phyloP scores from a whole-genome alignment of 1,140 invertebrate genomes.

The Parasteatoda tepidariorum region DNA sequence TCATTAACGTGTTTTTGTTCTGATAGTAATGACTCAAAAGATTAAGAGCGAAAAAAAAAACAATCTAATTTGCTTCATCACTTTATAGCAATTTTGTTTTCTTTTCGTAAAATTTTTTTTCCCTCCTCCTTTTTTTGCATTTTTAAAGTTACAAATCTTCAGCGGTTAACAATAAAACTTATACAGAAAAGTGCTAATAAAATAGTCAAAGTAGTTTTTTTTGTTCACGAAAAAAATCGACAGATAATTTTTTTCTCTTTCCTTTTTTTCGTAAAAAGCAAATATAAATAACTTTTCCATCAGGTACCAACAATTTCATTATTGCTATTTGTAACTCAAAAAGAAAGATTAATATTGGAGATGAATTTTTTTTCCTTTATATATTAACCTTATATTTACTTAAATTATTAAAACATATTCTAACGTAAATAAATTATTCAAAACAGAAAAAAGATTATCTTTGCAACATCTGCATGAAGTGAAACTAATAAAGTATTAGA shows the following conservation, averaged over 20 bases:
- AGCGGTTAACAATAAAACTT: slow-evolving; percentile 8
- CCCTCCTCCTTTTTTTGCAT: too few species aligned
- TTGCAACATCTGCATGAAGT: too few species aligned
- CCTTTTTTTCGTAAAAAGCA: not conserved
- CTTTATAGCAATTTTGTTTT: slow-evolving; percentile 45
- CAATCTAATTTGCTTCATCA: slow-evolving; percentile 52
- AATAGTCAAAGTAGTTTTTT: not conserved
- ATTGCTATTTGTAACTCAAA: too few species aligned
- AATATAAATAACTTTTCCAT: not conserved
- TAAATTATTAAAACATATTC: too few species aligned
- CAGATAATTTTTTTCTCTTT: too few species aligned
- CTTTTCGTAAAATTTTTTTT: not conserved
- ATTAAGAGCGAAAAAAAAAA: slow-evolving; percentile 39
- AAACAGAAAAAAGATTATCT: too few species aligned
- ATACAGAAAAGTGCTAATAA: slow-evolving; percentile 43
- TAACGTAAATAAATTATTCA: too few species aligned
- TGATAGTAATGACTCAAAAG: slow-evolving; percentile 59
- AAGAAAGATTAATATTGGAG: too few species aligned
- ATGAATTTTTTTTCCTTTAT: too few species aligned
- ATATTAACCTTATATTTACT: too few species aligned
- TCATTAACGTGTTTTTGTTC: slow-evolving; percentile 54
- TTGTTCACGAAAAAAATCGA: not conserved
- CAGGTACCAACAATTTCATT: not conserved
- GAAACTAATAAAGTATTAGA: too few species aligned
- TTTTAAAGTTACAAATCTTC: not conserved